These are phyloP conservation scores for Eretmochelys imbricata DNA, from an alignment of 2,113 vertebrate genomes.

Conservation along the genomic window DNA sequence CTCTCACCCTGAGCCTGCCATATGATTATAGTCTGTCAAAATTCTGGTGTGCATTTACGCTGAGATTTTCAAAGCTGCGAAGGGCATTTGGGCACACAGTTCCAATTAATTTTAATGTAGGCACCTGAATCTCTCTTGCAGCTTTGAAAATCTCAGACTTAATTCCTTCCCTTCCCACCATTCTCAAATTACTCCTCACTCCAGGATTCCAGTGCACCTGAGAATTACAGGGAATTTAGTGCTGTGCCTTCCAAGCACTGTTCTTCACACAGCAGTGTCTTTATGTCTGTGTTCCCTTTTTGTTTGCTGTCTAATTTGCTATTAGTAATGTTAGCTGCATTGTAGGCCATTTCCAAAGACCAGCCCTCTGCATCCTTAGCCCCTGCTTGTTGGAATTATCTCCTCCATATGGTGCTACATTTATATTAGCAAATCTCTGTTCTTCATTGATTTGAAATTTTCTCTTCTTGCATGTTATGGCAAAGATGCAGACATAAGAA, in stretches of 20 bases:
- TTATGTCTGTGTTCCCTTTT: background rate
- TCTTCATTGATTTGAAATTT: background rate
- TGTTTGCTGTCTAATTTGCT: background rate
- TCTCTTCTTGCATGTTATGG: background rate
- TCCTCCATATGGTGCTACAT: background rate
- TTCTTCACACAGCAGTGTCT: background rate
- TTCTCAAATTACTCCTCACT: background rate
- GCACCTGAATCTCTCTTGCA: background rate
- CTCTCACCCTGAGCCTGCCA: background rate
- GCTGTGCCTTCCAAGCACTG: background rate
- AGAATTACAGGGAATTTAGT: background rate
- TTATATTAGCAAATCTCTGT: background rate
- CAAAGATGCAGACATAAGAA: background rate
- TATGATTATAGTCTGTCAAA: background rate
- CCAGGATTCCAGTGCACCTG: background rate
- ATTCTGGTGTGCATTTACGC: background rate
- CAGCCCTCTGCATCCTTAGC: background rate
- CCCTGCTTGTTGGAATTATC: background rate
- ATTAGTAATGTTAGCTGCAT: background rate
- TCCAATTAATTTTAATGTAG: background rate
- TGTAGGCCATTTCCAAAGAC: background rate
- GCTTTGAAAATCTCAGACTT: background rate
- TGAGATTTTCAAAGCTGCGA: background rate
- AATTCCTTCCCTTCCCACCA: background rate
- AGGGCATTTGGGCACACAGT: background rate